Evolutionary conservation across 1,140 invertebrate genomes (phyloP), one percentile per base, ranked within the genome.

Genomic region (Lordiphosa clarofinis): DNA sequence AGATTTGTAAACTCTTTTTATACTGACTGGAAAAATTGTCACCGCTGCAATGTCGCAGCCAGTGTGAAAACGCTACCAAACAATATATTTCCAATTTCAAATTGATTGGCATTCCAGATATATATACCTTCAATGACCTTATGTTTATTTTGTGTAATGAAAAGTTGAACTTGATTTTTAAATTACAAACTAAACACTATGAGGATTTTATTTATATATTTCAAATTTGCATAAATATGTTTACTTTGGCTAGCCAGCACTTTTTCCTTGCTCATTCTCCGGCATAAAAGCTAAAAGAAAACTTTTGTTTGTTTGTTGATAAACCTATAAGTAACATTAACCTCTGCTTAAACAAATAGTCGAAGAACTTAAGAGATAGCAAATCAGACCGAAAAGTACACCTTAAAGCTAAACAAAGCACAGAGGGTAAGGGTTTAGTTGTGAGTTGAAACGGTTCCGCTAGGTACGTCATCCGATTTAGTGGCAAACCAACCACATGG

Each of bases 391-490:
- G 44, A 55, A 47, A 39, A 52, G 54, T 63, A 69, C 57, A 36
- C 35, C 76, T 82, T 81, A 79, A 69, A 78, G 75, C 76, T 82
- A 81, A 40, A 63, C 61, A 74, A 79, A 79, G 76, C 75, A 81
- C 71, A 66, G 43, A 37, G 24, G 11, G 37, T 19, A 13, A 19
- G 37, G 56, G n/a, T 15, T 50, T 28, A 36, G 24, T 44, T 8
- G 11, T 10, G n/a, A 12, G n/a, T 12, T 11, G 15, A 40, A 12
- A 44, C 21, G 12, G 6, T 38, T 67, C 55, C 54, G 62, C 64
- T 46, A 67, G 63, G 68, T 47, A 52, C 47, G 58, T 19, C 19
- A 19, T 19, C 19, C 19, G 64, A 67, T 67, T 68, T 47, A 67
- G 19, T 50, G 36, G 31, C 56, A 63, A 5, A 56, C 11, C 21